Evolutionary conservation across 2,113 vertebrate species (phyloP).

Genomic region (Daboia siamensis): DNA sequence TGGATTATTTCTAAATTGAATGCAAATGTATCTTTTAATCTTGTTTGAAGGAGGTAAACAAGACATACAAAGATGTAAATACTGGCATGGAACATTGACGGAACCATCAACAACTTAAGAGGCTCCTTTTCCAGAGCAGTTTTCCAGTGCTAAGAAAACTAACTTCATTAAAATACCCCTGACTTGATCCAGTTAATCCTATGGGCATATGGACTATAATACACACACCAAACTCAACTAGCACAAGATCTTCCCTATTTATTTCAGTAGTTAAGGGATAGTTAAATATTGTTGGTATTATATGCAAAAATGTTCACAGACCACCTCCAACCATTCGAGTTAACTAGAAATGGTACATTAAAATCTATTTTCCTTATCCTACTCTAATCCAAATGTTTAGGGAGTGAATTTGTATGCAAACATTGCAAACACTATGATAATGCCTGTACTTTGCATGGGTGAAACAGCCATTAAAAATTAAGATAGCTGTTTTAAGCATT

Average conservation of each 20-base stretch:
- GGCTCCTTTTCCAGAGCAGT: constrained; percentile 51
- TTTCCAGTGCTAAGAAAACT: constrained; percentile 41
- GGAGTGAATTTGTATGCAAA: constrained; percentile 19
- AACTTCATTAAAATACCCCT: constrained; percentile 47
- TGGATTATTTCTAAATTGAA: constrained; percentile 30
- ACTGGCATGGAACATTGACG: constrained; percentile 34
- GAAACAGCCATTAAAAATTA: constrained; percentile 9
- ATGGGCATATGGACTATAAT: not conserved
- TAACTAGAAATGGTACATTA: constrained; percentile 41
- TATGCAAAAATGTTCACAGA: not conserved
- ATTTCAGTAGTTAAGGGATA: not conserved
- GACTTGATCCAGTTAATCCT: not conserved
- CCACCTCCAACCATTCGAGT: not conserved
- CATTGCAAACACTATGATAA: constrained; percentile 49
- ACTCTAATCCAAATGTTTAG: constrained; percentile 52
- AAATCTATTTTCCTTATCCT: constrained; percentile 55
- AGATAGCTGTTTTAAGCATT: not conserved
- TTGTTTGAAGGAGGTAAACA: constrained; percentile 42
- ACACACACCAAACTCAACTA: not conserved
- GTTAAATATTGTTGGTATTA: not conserved
- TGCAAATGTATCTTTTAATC: constrained; percentile 22
- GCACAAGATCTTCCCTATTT: not conserved
- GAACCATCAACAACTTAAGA: constrained; percentile 49
- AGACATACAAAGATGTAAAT: constrained; percentile 45
- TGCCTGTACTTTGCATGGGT: not conserved